Percentiles rank a stretch among this genome's conserved stretches.
Conservation (phyloP, 2,113 vertebrate genomes). For the Sander lucioperca region DNA sequence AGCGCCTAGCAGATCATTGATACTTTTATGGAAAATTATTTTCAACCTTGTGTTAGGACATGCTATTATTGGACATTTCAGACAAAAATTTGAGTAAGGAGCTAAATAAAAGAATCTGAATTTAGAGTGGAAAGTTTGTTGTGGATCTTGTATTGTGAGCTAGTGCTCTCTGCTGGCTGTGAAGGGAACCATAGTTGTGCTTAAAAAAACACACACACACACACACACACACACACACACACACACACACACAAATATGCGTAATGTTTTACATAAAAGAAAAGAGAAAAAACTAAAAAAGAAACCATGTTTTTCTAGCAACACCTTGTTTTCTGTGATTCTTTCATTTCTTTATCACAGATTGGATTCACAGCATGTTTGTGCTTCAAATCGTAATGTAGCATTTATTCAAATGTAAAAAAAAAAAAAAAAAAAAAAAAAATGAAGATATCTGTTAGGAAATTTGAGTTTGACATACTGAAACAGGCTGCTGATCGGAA, state of each 20-base stretch:
- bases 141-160: neutral
- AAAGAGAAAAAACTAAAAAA: neutral
- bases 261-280: neutral
- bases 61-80: neutral
- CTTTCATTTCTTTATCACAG: neutral
- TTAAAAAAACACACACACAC: neutral
- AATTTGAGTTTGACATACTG: neutral
- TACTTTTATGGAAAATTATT: neutral
- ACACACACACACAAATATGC: too few relatives aligned
- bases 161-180: conserved; percentile 35
- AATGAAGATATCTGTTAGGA: neutral
- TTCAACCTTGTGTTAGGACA: neutral
- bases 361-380: neutral
- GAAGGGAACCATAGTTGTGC: neutral
- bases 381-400: neutral
- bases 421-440: neutral
- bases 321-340: neutral
- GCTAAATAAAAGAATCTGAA: neutral
- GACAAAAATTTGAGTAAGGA: neutral
- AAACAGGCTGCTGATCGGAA: neutral
- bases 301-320: neutral
- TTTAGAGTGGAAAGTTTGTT: neutral
- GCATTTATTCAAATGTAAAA: neutral
- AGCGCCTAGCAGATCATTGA: neutral
- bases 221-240: too few relatives aligned